phyloP scores from a whole-genome alignment of 1,140 invertebrate species.

The Sinonovacula constricta region DNA sequence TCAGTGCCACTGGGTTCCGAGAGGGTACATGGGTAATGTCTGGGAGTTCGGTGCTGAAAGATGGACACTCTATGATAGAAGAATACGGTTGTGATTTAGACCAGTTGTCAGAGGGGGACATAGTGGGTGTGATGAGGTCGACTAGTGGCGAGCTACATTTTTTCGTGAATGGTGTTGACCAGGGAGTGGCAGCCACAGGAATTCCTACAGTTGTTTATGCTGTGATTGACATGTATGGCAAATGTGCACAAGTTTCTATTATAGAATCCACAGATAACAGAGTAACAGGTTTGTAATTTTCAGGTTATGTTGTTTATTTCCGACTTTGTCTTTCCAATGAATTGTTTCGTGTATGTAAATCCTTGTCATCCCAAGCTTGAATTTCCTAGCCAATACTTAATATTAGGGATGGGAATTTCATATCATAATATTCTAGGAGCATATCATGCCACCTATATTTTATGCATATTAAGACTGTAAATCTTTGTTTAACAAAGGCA shows the following conservation, averaged over 20 bases:
- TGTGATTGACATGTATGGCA: conserved; percentile 94
- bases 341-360: no score
- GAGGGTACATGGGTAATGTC: conserved; percentile 95
- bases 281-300: conserved; percentile 33
- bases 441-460: no score
- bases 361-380: no score
- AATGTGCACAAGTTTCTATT: conserved; percentile 91
- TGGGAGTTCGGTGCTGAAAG: conserved; percentile 89
- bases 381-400: no score
- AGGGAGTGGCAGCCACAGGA: conserved; percentile 89
- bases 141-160: conserved; percentile 89
- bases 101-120: conserved; percentile 90
- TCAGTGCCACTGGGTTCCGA: conserved; percentile 89
- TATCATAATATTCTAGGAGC: no score
- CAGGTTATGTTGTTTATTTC: neutral
- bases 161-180: conserved; percentile 92
- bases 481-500: no score
- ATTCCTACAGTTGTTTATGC: conserved; percentile 89
- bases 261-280: conserved; percentile 58
- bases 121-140: conserved; percentile 77
- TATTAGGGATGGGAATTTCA: no score
- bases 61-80: conserved; percentile 89
- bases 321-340: neutral
- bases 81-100: conserved; percentile 90
- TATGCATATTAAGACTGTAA: no score